A percentile compares a stretch with the other conserved stretches of the same genome.
Conservation (phyloP, 2,888 invertebrate species). For the Ryuthela nishihirai region DNA sequence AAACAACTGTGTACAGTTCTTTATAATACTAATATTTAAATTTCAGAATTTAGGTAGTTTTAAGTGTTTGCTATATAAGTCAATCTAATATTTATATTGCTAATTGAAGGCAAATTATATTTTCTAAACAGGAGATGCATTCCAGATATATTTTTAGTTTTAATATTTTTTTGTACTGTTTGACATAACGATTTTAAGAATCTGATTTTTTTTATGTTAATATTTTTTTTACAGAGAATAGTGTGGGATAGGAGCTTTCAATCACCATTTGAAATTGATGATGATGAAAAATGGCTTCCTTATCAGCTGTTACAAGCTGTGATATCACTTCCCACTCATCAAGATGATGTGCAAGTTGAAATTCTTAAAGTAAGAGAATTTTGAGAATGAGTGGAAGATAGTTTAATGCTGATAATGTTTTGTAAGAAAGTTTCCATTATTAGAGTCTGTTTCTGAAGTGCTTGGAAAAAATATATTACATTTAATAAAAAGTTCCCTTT, state of each 20-base stretch:
- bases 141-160: background rate
- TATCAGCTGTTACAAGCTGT: conserved; percentile 84
- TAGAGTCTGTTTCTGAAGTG: too few relatives aligned
- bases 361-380: conserved; percentile 61
- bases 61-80: too few relatives aligned
- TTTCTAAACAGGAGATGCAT: background rate
- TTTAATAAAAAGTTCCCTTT: too few relatives aligned
- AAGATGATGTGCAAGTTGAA: conserved; percentile 79
- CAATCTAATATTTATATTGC: background rate
- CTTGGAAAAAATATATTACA: too few relatives aligned
- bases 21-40: too few relatives aligned
- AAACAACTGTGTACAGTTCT: too few relatives aligned
- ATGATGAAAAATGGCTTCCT: conserved; percentile 88
- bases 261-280: conserved; percentile 78
- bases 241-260: conserved; percentile 88
- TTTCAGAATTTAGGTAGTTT: too few relatives aligned
- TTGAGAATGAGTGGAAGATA: too few relatives aligned
- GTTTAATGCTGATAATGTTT: too few relatives aligned
- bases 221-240: conserved; percentile 64
- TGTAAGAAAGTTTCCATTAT: too few relatives aligned
- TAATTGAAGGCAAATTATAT: background rate
- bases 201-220: background rate
- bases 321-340: conserved; percentile 69
- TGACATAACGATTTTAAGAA: background rate
- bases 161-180: background rate